Conservation (phyloP, 2,113 vertebrate species). For the Ascaphus truei region DNA sequence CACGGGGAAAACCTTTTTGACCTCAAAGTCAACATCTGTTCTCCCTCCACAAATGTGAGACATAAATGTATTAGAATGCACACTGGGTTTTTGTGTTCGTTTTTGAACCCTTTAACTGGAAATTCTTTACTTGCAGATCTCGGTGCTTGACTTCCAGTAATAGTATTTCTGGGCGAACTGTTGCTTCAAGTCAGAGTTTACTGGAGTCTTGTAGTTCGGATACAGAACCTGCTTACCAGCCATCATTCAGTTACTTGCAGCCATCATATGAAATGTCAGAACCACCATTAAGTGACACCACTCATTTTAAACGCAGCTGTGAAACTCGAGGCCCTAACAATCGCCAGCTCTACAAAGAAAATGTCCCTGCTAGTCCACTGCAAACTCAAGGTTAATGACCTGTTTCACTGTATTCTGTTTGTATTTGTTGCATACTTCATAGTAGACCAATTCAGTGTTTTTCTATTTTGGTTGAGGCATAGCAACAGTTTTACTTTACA, state of each 20-base stretch:
- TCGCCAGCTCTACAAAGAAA: constrained; percentile 38
- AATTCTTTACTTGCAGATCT: constrained; percentile 40
- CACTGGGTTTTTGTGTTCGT: no score
- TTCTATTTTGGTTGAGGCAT: no score
- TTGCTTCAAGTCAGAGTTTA: constrained; percentile 48
- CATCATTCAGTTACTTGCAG: constrained; percentile 32
- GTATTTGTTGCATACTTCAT: no score
- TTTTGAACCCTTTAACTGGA: no score
- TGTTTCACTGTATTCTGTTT: no score
- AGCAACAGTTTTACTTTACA: no score
- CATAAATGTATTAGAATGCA: no score
- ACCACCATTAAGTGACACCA: constrained; percentile 16
- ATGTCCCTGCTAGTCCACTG: constrained; percentile 30
- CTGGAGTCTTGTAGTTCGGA: constrained; percentile 41
- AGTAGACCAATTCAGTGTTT: no score
- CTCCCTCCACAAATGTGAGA: constrained; percentile 66
- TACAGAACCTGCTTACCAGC: constrained; percentile 40
- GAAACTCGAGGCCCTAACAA: constrained; percentile 40
- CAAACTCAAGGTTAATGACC: constrained; percentile 61
- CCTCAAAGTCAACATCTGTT: constrained; percentile 53
- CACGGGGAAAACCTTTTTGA: constrained; percentile 66
- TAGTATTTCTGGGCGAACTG: constrained; percentile 37
- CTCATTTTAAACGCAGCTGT: constrained; percentile 28
- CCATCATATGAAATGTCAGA: constrained; percentile 34
- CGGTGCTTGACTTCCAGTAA: constrained; percentile 58